phyloP scores from a whole-genome alignment of 2,113 vertebrate genomes.

The Oxyruncus cristatus region DNA sequence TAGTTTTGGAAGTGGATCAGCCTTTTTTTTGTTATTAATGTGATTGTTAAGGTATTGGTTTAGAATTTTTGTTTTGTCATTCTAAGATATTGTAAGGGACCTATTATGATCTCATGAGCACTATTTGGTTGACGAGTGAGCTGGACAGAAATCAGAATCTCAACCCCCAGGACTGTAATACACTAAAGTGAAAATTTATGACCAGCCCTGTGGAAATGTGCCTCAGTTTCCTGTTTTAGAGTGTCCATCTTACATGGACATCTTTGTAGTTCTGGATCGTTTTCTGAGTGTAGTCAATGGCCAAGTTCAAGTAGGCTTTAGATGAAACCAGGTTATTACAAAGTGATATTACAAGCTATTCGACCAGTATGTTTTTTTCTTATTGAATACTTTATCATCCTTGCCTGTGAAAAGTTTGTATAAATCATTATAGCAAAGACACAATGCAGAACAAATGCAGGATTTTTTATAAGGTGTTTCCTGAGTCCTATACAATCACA shows the following conservation, averaged over 20 bases:
- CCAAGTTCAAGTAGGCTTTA: background rate
- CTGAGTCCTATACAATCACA: background rate
- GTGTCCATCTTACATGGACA: background rate
- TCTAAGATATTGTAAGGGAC: background rate
- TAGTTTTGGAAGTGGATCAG: background rate
- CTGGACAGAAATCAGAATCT: background rate
- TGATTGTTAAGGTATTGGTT: background rate
- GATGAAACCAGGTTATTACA: background rate
- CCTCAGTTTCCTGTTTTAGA: background rate
- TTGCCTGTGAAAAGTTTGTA: background rate
- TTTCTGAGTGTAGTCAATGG: background rate
- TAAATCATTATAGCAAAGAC: background rate
- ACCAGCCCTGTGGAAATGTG: background rate
- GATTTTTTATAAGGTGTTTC: background rate
- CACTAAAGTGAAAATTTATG: background rate
- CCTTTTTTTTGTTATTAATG: background rate
- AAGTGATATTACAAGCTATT: background rate
- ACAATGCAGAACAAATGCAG: background rate
- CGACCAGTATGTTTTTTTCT: background rate
- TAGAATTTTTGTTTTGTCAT: background rate
- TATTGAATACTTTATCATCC: background rate
- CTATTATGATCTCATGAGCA: background rate
- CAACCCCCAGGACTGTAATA: background rate
- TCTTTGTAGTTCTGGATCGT: background rate
- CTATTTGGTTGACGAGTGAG: accelerated